Evolutionary conservation across 2,113 vertebrate genomes (phyloP).

Genomic region (Cyprinodon variegatus): DNA sequence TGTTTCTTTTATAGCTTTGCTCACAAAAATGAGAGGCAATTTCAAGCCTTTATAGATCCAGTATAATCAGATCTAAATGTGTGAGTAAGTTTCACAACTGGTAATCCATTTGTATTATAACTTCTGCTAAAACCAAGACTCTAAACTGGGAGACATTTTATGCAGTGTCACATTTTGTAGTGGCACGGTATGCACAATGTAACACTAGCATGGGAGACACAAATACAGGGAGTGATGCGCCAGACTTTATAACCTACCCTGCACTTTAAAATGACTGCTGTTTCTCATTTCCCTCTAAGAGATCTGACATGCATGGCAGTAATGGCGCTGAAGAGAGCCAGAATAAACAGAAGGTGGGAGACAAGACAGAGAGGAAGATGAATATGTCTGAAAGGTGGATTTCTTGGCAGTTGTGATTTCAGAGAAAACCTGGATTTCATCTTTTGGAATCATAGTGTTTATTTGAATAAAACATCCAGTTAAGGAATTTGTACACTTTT

Average conservation of each 20-base stretch:
- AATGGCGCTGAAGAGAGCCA: conserved; percentile 76
- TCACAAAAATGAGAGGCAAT: conserved; percentile 20
- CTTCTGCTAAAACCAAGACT: conserved; percentile 15
- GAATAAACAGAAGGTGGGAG: conserved; percentile 77
- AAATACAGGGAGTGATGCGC: conserved; percentile 37
- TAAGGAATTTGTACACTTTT: conserved; percentile 17
- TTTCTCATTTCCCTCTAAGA: conserved; percentile 75
- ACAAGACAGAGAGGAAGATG: conserved; percentile 77
- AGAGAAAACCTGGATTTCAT: conserved; percentile 62
- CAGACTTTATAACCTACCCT: conserved; percentile 70
- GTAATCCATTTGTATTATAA: background rate
- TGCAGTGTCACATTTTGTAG: conserved; percentile 31
- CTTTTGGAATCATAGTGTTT: conserved; percentile 48
- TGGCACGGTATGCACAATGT: conserved; percentile 28
- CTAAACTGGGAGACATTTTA: conserved; percentile 27
- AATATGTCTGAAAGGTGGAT: conserved; percentile 70
- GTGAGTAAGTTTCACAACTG: conserved; percentile 4
- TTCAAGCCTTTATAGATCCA: background rate
- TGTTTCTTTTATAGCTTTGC: conserved; percentile 14
- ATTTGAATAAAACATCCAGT: conserved; percentile 15
- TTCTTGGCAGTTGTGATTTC: conserved; percentile 66
- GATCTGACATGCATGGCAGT: conserved; percentile 71
- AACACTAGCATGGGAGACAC: conserved; percentile 35
- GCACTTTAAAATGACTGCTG: conserved; percentile 74
- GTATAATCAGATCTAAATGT: conserved; percentile 24